Conservation (phyloP, 2,797 vertebrate genomes). For the Limosa lapponica region DNA sequence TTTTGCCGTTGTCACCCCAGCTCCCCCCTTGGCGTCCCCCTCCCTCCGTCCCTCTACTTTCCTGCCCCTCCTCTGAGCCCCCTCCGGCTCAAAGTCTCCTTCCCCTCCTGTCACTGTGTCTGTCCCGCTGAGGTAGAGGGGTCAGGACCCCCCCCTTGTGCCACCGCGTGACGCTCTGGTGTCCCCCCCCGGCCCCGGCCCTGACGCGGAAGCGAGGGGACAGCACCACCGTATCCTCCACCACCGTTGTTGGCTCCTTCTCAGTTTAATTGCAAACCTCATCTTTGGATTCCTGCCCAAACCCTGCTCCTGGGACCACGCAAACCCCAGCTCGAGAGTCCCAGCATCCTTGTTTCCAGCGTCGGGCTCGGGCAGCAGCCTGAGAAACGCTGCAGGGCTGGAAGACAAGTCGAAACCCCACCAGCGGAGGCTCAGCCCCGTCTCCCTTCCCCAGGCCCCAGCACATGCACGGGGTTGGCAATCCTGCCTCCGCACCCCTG, state of each 20-base stretch:
- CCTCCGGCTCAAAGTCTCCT: background rate
- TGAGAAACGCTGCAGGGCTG: background rate
- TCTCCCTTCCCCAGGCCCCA: background rate
- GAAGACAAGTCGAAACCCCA: background rate
- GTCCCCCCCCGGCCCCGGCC: background rate
- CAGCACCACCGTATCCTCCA: background rate
- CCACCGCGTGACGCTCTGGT: background rate
- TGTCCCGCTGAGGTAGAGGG: background rate
- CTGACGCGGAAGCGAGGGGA: accelerated
- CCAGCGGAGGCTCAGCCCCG: background rate
- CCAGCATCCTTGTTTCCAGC: slow-evolving; percentile 2
- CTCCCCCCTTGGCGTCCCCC: background rate
- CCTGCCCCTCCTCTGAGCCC: background rate
- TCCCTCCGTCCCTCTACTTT: background rate
- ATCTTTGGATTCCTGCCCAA: slow-evolving; percentile 7
- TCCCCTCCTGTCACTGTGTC: background rate
- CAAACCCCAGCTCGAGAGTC: background rate
- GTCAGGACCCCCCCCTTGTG: background rate
- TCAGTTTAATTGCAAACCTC: background rate
- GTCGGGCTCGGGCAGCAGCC: background rate
- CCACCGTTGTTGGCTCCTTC: background rate
- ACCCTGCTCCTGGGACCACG: background rate
- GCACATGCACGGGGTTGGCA: background rate
- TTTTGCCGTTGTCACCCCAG: background rate
- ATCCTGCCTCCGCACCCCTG: background rate